These are phyloP conservation scores for Dermochelys coriacea DNA, from an alignment of 2,797 vertebrate species.

Conservation along the genomic window DNA sequence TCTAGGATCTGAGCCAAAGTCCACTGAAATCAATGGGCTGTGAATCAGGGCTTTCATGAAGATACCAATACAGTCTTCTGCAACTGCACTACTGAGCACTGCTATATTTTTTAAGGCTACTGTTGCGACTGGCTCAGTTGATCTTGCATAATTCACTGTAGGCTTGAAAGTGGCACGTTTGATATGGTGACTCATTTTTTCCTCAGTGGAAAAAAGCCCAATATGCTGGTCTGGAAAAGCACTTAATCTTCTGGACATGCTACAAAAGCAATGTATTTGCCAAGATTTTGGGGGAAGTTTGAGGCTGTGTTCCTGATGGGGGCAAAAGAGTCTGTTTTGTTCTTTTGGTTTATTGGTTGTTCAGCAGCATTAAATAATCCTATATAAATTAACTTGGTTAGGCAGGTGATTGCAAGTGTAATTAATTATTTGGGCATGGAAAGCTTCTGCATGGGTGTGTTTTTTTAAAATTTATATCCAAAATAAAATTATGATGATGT, in stretches of 20 bases:
- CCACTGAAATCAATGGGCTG: neutral
- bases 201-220: neutral
- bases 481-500: neutral
- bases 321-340: neutral
- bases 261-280: neutral
- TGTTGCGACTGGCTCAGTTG: neutral
- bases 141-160: neutral
- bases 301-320: neutral
- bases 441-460: neutral
- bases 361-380: too few species aligned
- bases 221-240: fast-evolving
- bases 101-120: fast-evolving
- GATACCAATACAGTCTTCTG: neutral
- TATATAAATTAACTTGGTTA: neutral
- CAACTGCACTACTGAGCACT: fast-evolving
- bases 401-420: neutral
- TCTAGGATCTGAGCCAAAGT: neutral
- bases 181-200: neutral
- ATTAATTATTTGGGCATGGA: neutral
- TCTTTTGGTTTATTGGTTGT: neutral
- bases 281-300: neutral
- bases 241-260: neutral
- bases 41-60: neutral
- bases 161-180: fast-evolving
- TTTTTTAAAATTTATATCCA: neutral